A percentile compares a stretch with the other conserved stretches of the same genome.
phyloP scores from a whole-genome alignment of 2,113 vertebrate species.

The Pelmatolapia mariae region DNA sequence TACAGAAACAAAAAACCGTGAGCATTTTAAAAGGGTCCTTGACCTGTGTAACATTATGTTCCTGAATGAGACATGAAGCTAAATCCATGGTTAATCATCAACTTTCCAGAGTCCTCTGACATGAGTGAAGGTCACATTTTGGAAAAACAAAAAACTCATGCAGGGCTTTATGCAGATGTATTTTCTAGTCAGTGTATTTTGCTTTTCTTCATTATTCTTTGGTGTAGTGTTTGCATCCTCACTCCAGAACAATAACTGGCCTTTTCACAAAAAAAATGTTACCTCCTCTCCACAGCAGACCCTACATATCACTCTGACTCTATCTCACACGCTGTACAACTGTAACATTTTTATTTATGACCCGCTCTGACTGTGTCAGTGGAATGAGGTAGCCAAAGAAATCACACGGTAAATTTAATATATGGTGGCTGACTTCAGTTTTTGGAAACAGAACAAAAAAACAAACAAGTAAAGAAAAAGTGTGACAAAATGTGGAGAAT shows the following conservation, averaged over 20 bases:
- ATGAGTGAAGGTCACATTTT: slow-evolving; percentile 70
- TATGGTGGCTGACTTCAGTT: background rate
- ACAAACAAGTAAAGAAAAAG: background rate
- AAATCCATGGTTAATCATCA: slow-evolving; percentile 68
- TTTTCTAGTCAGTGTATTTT: background rate
- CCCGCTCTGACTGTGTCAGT: background rate
- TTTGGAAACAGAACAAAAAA: rapidly evolving
- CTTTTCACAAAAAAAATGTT: background rate
- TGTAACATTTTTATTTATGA: background rate
- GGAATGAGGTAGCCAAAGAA: background rate
- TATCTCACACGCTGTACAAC: background rate
- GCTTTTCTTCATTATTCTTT: background rate
- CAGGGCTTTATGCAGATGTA: background rate
- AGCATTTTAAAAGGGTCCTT: slow-evolving; percentile 14
- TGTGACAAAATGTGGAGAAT: background rate
- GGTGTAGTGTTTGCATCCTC: background rate
- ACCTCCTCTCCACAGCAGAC: background rate
- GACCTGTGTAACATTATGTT: slow-evolving; percentile 49
- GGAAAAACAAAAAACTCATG: slow-evolving; percentile 45
- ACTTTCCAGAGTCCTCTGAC: slow-evolving; percentile 29
- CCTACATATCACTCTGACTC: background rate
- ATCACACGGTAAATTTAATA: background rate
- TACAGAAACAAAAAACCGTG: background rate
- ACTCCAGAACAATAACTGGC: background rate
- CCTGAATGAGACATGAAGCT: slow-evolving; percentile 49